phyloP scores from a whole-genome alignment of 2,888 invertebrate species.

The Tholera decimalis region DNA sequence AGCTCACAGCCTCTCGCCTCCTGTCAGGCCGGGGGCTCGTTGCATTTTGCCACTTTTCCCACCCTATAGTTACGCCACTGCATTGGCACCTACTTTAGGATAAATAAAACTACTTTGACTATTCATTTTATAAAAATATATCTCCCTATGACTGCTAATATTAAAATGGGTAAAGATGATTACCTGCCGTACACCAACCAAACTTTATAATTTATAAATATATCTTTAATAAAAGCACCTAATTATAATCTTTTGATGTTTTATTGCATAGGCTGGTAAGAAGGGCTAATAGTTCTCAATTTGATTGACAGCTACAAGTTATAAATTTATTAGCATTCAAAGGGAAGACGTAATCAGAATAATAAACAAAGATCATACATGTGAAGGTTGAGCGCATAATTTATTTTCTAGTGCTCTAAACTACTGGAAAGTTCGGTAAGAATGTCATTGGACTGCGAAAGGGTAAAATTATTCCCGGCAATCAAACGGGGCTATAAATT shows the following conservation, averaged over 20 bases:
- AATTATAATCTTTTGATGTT: too few relatives aligned
- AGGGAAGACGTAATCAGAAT: not conserved
- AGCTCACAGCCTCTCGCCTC: too few relatives aligned
- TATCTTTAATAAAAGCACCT: too few relatives aligned
- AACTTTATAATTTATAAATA: too few relatives aligned
- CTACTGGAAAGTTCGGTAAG: conserved; percentile 95
- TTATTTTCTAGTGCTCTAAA: conserved; percentile 93
- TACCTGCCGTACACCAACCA: too few relatives aligned
- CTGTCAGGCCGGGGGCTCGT: too few relatives aligned
- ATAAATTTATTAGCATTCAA: conserved; percentile 36
- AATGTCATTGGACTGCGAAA: conserved; percentile 93
- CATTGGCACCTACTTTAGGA: not conserved
- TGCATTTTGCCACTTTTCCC: too few relatives aligned
- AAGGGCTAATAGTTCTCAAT: not conserved
- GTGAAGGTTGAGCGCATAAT: conserved; percentile 81
- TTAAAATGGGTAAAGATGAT: not conserved
- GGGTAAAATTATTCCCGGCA: conserved; percentile 95
- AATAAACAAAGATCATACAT: conserved; percentile 15
- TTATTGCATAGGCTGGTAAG: too few relatives aligned
- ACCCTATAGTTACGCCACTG: too few relatives aligned
- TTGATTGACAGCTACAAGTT: not conserved
- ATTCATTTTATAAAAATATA: not conserved
- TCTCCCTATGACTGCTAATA: conserved; percentile 25
- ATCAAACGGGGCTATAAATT: conserved; percentile 95
- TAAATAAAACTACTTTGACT: not conserved